Base-by-base conservation (phyloP, 2,888 invertebrate species). In the Thereva unica region DNA sequence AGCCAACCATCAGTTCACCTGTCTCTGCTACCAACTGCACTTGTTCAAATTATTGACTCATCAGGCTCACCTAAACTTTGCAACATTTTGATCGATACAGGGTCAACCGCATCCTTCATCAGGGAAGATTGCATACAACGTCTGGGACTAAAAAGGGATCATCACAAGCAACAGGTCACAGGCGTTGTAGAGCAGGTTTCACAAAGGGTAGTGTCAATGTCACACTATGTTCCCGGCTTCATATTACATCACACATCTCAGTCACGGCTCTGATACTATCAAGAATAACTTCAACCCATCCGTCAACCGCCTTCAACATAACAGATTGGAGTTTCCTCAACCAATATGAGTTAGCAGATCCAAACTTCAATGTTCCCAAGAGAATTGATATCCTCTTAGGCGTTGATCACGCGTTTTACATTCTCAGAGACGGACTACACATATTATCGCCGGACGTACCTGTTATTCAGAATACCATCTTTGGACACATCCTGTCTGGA, bases 1-100 rank as follows among this genome's bases (percentile, higher is more conserved):
- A n/a, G 7, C 5, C 52, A 52, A n/a, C 4, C 5, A 2, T 5
- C 37, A 2, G 1, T 52, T 3, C 52, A 10, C 4, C 35, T 52
- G 52, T 23, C 52, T 5, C 23, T 55, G 40, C 41, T 55, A 8
- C 55, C 55, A 10, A 55, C 55, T 12, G 55, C 55, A 40, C 5
- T 40, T 41, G 4, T 40, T 10, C 40, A n/a, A 5, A 40, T 55
- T 9, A 9, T 9, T 40, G n/a, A 4, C 40, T 4, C 23, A 6
- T 4, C 9, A 7, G 55, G 55, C 9, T 38, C 34, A n/a, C 8
- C 12, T 9, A 3, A 55, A 12, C 40, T 12, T n/a, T 55, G 55
- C 12, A 37, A 40, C 40, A 55, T 55, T 40, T 37, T 57, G 9
- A 34, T 57, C 3, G 44, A 57, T 10, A 34, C 44, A 9, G 44